These are phyloP conservation scores for Apantesis nais DNA, from an alignment of 2,888 invertebrate species.

Conservation along the genomic window DNA sequence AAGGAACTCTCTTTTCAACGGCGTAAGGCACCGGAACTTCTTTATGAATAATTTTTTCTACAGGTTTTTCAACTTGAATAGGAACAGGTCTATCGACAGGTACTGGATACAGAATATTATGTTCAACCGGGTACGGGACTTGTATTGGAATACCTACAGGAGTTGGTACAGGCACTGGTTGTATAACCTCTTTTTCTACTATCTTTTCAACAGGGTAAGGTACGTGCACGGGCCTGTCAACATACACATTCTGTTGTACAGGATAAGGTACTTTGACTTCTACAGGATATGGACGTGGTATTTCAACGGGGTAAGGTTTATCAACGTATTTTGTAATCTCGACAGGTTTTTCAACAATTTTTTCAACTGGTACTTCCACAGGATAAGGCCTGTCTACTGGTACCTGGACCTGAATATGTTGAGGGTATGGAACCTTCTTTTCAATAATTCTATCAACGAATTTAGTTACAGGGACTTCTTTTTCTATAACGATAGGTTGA, in stretches of 20 bases:
- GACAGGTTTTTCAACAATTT: constrained; percentile 82
- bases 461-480: constrained; percentile 78
- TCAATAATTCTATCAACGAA: constrained; percentile 76
- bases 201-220: constrained; percentile 81
- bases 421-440: constrained; percentile 76
- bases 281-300: constrained; percentile 81
- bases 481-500: constrained; percentile 78
- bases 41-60: constrained; percentile 67
- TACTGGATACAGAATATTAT: constrained; percentile 68
- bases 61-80: constrained; percentile 74
- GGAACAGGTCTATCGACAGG: constrained; percentile 75
- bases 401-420: constrained; percentile 69
- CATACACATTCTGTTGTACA: constrained; percentile 81
- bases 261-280: constrained; percentile 82
- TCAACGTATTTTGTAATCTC: constrained; percentile 83
- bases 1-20: constrained; percentile 80
- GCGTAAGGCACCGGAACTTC: constrained; percentile 79
- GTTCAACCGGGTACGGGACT: constrained; percentile 70
- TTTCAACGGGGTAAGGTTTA: constrained; percentile 86
- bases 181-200: constrained; percentile 80
- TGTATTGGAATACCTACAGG: constrained; percentile 74
- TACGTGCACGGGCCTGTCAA: constrained; percentile 80
- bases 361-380: constrained; percentile 79
- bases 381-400: constrained; percentile 77
- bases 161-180: constrained; percentile 73